Evolutionary conservation across 2,113 vertebrate species (phyloP).

Genomic region (Acrocephalus kingi): DNA sequence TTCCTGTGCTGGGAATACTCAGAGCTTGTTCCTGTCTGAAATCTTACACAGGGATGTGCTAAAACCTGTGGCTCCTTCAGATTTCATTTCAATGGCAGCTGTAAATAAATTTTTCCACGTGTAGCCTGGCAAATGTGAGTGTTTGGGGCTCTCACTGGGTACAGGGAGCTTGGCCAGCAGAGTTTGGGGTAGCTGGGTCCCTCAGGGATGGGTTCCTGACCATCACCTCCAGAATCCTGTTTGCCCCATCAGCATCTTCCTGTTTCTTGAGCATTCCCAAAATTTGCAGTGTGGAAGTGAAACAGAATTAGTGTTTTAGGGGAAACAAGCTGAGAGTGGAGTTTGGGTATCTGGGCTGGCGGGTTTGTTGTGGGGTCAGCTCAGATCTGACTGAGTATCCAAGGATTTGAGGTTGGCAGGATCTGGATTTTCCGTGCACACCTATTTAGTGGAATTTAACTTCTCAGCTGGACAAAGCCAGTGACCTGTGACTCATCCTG

Average conservation of each 20-base stretch:
- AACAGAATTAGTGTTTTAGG: neutral
- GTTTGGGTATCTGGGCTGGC: neutral
- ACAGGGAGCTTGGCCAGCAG: neutral
- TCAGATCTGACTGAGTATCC: neutral
- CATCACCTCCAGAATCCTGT: neutral
- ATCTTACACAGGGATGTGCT: neutral
- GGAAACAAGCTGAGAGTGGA: neutral
- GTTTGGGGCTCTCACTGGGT: neutral
- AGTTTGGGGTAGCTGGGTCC: neutral
- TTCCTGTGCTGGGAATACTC: neutral
- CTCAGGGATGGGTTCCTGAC: neutral
- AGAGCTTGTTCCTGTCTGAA: neutral
- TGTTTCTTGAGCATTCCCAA: neutral
- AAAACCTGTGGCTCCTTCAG: neutral
- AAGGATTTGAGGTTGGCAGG: neutral
- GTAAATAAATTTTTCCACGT: rapidly evolving
- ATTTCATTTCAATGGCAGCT: neutral
- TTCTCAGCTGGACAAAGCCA: neutral
- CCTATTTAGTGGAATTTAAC: neutral
- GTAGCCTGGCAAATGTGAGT: neutral
- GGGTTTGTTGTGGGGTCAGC: neutral
- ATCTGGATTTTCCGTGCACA: neutral
- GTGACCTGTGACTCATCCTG: neutral
- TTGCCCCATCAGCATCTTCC: neutral
- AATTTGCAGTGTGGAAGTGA: neutral